phyloP scores from a whole-genome alignment of 2,888 invertebrate species.

The Acanthopleura granulata region DNA sequence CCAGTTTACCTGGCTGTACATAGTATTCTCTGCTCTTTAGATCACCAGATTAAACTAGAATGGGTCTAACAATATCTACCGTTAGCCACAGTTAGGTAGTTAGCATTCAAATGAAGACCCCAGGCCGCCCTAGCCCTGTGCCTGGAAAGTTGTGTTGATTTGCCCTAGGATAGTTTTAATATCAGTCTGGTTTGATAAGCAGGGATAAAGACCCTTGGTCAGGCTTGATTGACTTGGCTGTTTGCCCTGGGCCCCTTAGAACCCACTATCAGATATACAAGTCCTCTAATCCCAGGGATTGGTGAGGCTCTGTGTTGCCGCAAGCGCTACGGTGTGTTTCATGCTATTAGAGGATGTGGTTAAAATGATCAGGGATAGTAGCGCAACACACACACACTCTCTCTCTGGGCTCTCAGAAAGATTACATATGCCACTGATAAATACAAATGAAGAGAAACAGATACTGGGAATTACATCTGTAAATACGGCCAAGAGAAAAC shows the following conservation, averaged over 20 bases:
- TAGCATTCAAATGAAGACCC: not conserved
- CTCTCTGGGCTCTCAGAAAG: too few relatives aligned
- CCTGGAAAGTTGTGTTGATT: slow-evolving; percentile 5
- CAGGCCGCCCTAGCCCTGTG: not conserved
- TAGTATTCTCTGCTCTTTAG: too few relatives aligned
- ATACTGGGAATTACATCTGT: too few relatives aligned
- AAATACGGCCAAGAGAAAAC: too few relatives aligned
- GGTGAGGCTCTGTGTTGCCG: not conserved
- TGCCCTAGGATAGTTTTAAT: not conserved
- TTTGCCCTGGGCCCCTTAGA: not conserved
- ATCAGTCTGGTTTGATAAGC: slow-evolving; percentile 8
- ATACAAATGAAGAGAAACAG: too few relatives aligned
- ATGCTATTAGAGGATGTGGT: too few relatives aligned
- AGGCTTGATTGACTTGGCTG: slow-evolving; percentile 4
- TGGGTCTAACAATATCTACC: not conserved
- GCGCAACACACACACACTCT: too few relatives aligned
- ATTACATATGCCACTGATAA: too few relatives aligned
- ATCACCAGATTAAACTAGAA: not conserved
- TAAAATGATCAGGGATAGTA: too few relatives aligned
- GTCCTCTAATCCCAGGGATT: not conserved
- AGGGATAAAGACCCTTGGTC: not conserved
- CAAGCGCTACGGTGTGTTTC: too few relatives aligned
- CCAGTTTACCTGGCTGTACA: too few relatives aligned
- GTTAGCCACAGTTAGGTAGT: not conserved
- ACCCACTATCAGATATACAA: not conserved